Conservation (phyloP, 2,113 vertebrate species). For the Rhagologus leucostigma region DNA sequence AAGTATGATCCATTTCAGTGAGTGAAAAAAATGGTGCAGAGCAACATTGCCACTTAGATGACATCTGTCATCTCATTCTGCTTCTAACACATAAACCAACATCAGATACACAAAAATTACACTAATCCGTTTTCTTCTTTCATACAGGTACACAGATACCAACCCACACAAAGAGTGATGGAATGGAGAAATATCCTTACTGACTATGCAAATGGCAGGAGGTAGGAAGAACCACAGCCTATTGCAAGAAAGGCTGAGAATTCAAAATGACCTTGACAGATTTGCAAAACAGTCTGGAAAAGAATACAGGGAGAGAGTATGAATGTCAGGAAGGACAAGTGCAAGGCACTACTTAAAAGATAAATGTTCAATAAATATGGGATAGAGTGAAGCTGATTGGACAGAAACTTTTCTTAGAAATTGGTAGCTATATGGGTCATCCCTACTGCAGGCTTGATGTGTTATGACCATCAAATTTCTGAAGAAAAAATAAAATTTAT, state of each 20-base stretch:
- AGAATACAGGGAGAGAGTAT: background rate
- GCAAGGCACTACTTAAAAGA: background rate
- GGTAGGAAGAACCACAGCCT: background rate
- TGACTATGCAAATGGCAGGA: background rate
- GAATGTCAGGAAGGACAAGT: background rate
- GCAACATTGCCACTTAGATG: background rate
- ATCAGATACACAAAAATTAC: background rate
- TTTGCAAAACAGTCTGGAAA: slow-evolving; percentile 6
- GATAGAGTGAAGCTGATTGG: background rate
- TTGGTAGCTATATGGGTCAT: background rate
- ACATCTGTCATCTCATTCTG: background rate
- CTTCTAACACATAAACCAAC: background rate
- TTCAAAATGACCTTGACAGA: background rate
- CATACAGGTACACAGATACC: background rate
- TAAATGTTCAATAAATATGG: background rate
- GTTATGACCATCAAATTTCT: background rate
- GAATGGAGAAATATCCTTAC: background rate
- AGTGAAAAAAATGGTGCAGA: background rate
- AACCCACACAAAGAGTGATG: background rate
- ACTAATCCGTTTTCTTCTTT: background rate
- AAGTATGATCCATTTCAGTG: background rate
- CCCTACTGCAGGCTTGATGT: background rate
- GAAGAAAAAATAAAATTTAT: background rate
- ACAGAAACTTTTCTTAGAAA: background rate
- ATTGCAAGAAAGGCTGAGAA: background rate